Evolutionary conservation across 1,140 invertebrate species (phyloP).

Genomic region (Vanessa tameamea): DNA sequence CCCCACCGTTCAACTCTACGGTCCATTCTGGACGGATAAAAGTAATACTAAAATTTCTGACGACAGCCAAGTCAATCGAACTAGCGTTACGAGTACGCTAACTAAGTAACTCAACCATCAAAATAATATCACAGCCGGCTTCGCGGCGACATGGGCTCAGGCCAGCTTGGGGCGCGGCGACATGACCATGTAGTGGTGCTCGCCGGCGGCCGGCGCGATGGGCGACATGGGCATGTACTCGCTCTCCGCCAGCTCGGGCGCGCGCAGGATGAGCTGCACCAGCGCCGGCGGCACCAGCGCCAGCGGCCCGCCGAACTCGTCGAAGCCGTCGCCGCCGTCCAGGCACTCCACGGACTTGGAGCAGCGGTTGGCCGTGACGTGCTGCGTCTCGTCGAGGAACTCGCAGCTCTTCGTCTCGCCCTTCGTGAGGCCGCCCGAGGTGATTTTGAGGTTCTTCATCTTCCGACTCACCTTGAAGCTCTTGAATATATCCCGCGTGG

Average conservation of each 20-base stretch:
- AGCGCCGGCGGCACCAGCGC: slow-evolving; percentile 44
- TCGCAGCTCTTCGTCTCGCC: slow-evolving; percentile 69
- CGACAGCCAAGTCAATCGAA: slow-evolving; percentile 27
- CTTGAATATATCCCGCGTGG: slow-evolving; percentile 72
- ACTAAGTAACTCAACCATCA: slow-evolving; percentile 15
- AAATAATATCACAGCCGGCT: slow-evolving; percentile 20
- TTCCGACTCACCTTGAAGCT: slow-evolving; percentile 71
- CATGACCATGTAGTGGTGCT: slow-evolving; percentile 71
- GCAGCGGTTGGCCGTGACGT: slow-evolving; percentile 50
- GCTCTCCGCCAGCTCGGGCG: slow-evolving; percentile 49
- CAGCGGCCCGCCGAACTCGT: slow-evolving; percentile 43
- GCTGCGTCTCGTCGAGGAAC: slow-evolving; percentile 64
- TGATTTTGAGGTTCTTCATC: slow-evolving; percentile 62
- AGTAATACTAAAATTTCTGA: slow-evolving; percentile 24
- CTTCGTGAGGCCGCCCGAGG: slow-evolving; percentile 43
- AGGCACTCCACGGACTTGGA: slow-evolving; percentile 70
- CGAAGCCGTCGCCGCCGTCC: slow-evolving; percentile 51
- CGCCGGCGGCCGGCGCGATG: slow-evolving; percentile 50
- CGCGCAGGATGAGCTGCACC: slow-evolving; percentile 62
- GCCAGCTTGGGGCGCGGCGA: slow-evolving; percentile 64
- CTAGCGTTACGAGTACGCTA: background rate
- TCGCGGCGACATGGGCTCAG: slow-evolving; percentile 31
- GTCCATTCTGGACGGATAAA: slow-evolving; percentile 23
- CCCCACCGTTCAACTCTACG: background rate
- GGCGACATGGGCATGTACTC: slow-evolving; percentile 72